A percentile compares a stretch with the other conserved stretches of the same genome.
These are phyloP conservation scores for Larimichthys crocea DNA, from an alignment of 2,113 vertebrate genomes.

Conservation along the genomic window DNA sequence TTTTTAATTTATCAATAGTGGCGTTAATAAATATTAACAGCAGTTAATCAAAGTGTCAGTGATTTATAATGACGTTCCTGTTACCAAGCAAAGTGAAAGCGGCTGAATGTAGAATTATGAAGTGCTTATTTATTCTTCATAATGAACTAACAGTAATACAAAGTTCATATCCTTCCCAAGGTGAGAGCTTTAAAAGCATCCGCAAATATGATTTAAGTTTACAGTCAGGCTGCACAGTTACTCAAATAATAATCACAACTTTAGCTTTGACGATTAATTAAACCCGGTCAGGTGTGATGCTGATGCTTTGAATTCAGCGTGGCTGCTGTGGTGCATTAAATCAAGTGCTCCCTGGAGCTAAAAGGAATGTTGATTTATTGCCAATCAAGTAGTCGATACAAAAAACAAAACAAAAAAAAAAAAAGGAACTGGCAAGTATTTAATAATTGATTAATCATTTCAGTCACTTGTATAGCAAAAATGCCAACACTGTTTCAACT, in stretches of 20 bases:
- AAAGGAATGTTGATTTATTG: constrained; percentile 2
- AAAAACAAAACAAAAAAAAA: too few relatives aligned
- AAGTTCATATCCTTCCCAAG: constrained; percentile 1
- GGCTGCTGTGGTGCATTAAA: constrained; percentile 21
- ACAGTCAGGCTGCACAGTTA: constrained; percentile 22
- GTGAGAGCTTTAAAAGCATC: constrained; percentile 19
- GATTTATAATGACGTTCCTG: not conserved
- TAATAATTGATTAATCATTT: not conserved
- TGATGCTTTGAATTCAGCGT: constrained; percentile 20
- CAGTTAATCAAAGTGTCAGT: not conserved
- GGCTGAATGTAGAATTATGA: not conserved
- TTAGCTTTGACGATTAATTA: constrained; percentile 27
- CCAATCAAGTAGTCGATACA: not conserved
- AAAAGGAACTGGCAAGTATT: not conserved
- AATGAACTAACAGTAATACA: constrained; percentile 3
- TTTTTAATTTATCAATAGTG: too few relatives aligned
- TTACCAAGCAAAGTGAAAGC: not conserved
- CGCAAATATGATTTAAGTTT: constrained; percentile 7
- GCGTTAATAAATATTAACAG: not conserved
- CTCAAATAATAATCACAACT: constrained; percentile 28
- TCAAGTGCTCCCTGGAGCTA: not conserved
- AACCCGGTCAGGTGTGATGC: constrained; percentile 37
- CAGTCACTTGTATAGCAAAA: not conserved
- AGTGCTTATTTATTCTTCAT: not conserved
- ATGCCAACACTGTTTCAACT: not conserved